These are phyloP conservation scores for Oostethus manadensis DNA, from an alignment of 2,113 vertebrate genomes.

Conservation along the genomic window DNA sequence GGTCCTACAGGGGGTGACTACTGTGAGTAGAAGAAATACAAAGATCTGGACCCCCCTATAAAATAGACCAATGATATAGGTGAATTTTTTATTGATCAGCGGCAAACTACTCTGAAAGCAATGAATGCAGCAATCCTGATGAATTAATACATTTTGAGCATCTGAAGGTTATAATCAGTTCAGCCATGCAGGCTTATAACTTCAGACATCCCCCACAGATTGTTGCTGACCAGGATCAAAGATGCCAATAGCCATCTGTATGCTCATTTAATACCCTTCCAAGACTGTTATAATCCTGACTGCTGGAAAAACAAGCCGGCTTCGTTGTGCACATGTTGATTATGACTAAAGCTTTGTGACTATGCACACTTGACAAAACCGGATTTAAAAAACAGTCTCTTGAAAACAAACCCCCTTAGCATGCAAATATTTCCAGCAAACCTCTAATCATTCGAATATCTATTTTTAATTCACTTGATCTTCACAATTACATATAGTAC, in stretches of 20 bases:
- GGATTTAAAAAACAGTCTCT: no score
- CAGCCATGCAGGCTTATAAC: conserved; percentile 13
- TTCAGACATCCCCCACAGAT: conserved; percentile 19
- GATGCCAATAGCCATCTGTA: conserved; percentile 57
- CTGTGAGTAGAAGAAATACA: not conserved
- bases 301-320: conserved; percentile 36
- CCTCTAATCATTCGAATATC: no score
- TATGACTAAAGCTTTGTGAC: not conserved
- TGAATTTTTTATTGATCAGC: not conserved
- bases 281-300: conserved; percentile 58
- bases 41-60: not conserved
- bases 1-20: not conserved
- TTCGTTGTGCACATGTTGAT: conserved; percentile 14
- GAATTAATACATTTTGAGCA: not conserved
- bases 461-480: no score
- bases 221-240: conserved; percentile 36
- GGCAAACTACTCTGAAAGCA: not conserved
- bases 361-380: not conserved
- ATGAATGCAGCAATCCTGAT: not conserved
- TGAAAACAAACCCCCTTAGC: no score
- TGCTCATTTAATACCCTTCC: conserved; percentile 44
- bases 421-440: no score
- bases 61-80: not conserved
- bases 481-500: no score
- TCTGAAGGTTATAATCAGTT: conserved; percentile 12